Evolutionary conservation across 2,888 invertebrate species (phyloP).

Genomic region (Dromius quadrimaculatus): DNA sequence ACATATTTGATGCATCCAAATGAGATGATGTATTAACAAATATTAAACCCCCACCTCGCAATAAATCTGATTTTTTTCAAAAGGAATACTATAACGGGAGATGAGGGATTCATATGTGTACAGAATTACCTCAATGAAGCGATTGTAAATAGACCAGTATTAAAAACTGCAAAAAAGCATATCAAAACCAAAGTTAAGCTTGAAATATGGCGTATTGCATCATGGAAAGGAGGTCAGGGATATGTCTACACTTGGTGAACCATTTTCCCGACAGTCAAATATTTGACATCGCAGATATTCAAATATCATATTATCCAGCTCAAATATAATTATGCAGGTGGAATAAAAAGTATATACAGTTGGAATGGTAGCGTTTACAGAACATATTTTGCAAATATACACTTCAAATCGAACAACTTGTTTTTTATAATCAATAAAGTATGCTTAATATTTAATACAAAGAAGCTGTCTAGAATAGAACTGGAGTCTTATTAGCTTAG

Average conservation of each 20-base stretch:
- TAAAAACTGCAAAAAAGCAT: conserved; percentile 14
- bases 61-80: too few relatives aligned
- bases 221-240: not conserved
- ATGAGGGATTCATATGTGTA: too few relatives aligned
- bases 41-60: too few relatives aligned
- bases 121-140: too few relatives aligned
- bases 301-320: conserved; percentile 33
- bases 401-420: conserved; percentile 20
- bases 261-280: conserved; percentile 18
- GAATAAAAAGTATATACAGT: conserved; percentile 30
- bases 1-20: too few relatives aligned
- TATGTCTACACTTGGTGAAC: conserved; percentile 1
- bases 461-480: too few relatives aligned
- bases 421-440: conserved; percentile 26
- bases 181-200: not conserved
- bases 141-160: too few relatives aligned
- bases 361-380: conserved; percentile 21
- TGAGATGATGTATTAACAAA: too few relatives aligned
- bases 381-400: conserved; percentile 33
- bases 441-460: too few relatives aligned
- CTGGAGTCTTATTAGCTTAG: conserved; percentile 21
- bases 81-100: too few relatives aligned
- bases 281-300: conserved; percentile 29
- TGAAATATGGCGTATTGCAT: not conserved
- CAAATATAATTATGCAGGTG: conserved; percentile 38